These are phyloP conservation scores for Oreochromis grahami DNA, from an alignment of 2,797 vertebrate genomes.

Conservation along the genomic window DNA sequence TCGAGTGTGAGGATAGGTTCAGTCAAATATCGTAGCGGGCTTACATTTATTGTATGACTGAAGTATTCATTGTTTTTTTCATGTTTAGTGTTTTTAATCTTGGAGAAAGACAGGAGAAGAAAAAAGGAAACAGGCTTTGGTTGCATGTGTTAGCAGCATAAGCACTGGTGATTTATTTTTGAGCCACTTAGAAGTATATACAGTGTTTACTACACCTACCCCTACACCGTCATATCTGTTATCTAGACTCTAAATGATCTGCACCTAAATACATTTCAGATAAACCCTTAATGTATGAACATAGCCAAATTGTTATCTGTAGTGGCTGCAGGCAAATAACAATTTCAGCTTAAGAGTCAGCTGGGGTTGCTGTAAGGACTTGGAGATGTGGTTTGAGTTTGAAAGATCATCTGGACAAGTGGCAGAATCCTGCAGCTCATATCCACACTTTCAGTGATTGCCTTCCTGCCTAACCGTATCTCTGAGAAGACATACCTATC, in stretches of 20 bases:
- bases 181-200: not conserved
- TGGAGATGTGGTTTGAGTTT: not conserved
- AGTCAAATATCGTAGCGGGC: fast-evolving
- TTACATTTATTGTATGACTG: not conserved
- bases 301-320: slow-evolving; percentile 2
- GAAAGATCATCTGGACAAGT: slow-evolving; percentile 1
- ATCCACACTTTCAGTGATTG: not conserved
- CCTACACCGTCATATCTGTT: not conserved
- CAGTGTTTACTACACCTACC: not conserved
- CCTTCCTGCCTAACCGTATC: not conserved
- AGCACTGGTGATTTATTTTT: not conserved
- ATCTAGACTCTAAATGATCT: not conserved
- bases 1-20: not conserved
- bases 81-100: not conserved
- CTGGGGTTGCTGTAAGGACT: not conserved
- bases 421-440: not conserved
- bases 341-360: slow-evolving; percentile 13
- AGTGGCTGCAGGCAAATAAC: not conserved
- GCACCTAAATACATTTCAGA: not conserved
- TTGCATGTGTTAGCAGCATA: not conserved
- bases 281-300: not conserved
- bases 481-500: not conserved
- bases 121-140: not conserved
- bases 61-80: not conserved
- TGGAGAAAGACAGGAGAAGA: not conserved